Percentiles rank a stretch among this genome's conserved stretches.
phyloP scores from a whole-genome alignment of 2,888 invertebrate species.

The Drosophila kokeensis region DNA sequence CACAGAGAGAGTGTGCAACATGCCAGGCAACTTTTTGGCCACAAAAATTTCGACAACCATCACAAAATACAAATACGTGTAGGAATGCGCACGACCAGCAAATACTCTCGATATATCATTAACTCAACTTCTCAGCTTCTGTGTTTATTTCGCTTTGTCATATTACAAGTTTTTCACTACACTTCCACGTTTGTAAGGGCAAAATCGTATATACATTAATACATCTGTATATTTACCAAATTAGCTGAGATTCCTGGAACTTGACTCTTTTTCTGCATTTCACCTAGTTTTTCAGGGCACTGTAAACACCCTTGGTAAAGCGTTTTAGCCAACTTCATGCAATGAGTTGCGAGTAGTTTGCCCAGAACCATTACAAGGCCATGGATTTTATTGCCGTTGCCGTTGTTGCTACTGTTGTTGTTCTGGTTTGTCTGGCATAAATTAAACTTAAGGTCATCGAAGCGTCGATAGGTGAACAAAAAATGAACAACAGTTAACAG shows the following conservation, averaged over 20 bases:
- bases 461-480: slow-evolving; percentile 55
- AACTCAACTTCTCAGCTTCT: neutral
- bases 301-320: neutral
- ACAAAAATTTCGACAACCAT: slow-evolving; percentile 26
- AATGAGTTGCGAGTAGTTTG: slow-evolving; percentile 16
- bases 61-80: slow-evolving; percentile 7
- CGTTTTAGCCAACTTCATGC: slow-evolving; percentile 30
- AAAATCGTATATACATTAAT: neutral
- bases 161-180: neutral
- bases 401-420: slow-evolving; percentile 23
- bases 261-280: neutral
- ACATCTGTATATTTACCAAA: neutral
- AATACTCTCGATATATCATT: slow-evolving; percentile 8
- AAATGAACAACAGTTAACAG: slow-evolving; percentile 59
- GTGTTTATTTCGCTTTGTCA: neutral
- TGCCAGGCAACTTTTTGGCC: slow-evolving; percentile 41
- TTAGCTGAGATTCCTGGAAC: neutral
- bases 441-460: slow-evolving; percentile 72
- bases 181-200: neutral
- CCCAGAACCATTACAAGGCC: slow-evolving; percentile 74
- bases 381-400: slow-evolving; percentile 41
- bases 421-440: slow-evolving; percentile 53
- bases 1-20: slow-evolving; percentile 56
- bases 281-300: neutral
- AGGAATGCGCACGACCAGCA: neutral